A percentile compares a stretch with the other conserved stretches of the same genome.
phyloP scores from a whole-genome alignment of 1,140 invertebrate genomes.

The Drosophila orosa region DNA sequence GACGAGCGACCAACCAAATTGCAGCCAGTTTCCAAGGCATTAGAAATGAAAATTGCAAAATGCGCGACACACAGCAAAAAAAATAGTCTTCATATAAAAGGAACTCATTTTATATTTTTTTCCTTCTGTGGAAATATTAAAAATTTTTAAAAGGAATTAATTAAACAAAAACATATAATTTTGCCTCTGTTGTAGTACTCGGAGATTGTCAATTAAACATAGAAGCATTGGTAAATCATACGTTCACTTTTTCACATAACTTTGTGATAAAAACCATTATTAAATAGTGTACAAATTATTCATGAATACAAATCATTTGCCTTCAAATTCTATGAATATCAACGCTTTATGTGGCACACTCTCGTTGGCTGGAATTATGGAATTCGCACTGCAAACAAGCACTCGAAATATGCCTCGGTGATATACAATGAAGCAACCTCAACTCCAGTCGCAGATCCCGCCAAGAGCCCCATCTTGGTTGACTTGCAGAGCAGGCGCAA shows the following conservation, averaged over 20 bases:
- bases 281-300: too few relatives aligned
- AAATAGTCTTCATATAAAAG: neutral
- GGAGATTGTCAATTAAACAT: too few relatives aligned
- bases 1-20: conserved; percentile 38
- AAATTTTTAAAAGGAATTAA: neutral
- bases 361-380: conserved; percentile 3
- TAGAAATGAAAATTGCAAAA: conserved; percentile 63
- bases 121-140: too few relatives aligned
- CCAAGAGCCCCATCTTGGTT: conserved; percentile 25
- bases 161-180: neutral
- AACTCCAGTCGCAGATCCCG: conserved; percentile 14
- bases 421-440: conserved; percentile 39
- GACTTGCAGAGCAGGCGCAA: conserved; percentile 47
- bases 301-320: neutral
- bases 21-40: conserved; percentile 55
- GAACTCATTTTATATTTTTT: too few relatives aligned
- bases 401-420: conserved; percentile 38
- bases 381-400: conserved; percentile 14
- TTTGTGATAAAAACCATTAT: neutral
- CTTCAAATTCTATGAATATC: neutral
- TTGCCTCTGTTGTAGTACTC: too few relatives aligned
- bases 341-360: neutral
- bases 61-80: conserved; percentile 5
- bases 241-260: neutral
- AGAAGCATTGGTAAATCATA: too few relatives aligned